Percentiles rank a stretch among this genome's conserved stretches.
phyloP scores from a whole-genome alignment of 2,113 vertebrate genomes.

The Chionis minor region DNA sequence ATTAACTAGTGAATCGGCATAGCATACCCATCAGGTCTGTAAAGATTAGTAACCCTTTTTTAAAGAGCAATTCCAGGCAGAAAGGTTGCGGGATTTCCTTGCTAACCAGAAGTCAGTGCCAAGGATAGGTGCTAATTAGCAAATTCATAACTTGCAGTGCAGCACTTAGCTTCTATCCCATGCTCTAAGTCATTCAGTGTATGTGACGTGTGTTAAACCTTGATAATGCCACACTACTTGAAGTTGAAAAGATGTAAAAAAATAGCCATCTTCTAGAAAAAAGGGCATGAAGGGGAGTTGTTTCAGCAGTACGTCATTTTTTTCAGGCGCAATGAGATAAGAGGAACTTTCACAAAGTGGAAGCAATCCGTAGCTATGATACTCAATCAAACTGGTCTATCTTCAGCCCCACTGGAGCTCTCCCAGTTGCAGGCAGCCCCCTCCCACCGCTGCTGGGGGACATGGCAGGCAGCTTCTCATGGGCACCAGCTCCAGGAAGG shows the following conservation, averaged over 20 bases:
- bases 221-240: rapidly evolving
- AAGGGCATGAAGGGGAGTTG: rapidly evolving
- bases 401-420: not conserved
- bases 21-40: not conserved
- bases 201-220: not conserved
- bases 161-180: not conserved
- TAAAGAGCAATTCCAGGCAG: not conserved
- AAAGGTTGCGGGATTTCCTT: not conserved
- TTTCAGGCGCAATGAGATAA: not conserved
- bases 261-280: not conserved
- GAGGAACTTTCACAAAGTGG: not conserved
- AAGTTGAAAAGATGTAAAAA: not conserved
- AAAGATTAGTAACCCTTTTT: constrained; percentile 7
- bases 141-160: not conserved
- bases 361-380: rapidly evolving
- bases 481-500: not conserved
- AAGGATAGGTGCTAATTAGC: not conserved
- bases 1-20: not conserved
- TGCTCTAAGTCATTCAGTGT: not conserved
- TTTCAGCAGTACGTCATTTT: not conserved
- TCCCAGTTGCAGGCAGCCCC: rapidly evolving
- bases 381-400: not conserved
- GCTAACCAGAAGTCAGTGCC: not conserved
- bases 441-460: rapidly evolving
- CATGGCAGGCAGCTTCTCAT: rapidly evolving